Evolutionary conservation across 2,113 vertebrate genomes (phyloP).

Genomic region (Petromus typicus): DNA sequence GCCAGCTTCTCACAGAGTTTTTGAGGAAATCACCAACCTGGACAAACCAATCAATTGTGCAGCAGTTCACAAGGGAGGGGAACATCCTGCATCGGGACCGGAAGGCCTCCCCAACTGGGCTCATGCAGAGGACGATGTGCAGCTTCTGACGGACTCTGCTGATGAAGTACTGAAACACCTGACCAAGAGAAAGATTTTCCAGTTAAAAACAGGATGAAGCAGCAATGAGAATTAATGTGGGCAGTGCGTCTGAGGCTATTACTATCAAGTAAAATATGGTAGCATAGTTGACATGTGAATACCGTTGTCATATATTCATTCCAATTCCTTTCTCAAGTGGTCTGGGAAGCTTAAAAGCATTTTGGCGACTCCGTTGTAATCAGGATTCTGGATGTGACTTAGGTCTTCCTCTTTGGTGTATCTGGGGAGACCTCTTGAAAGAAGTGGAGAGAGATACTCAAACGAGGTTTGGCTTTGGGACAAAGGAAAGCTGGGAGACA

Average conservation of each 20-base stretch:
- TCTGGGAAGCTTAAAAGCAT: slow-evolving; percentile 10
- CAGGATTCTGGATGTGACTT: not conserved
- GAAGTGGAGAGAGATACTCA: not conserved
- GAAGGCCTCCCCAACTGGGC: slow-evolving; percentile 91
- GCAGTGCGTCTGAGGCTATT: not conserved
- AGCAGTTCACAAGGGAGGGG: slow-evolving; percentile 92
- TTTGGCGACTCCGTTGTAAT: not conserved
- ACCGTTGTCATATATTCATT: not conserved
- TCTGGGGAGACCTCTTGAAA: not conserved
- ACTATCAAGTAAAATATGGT: not conserved
- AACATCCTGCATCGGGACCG: slow-evolving; percentile 93
- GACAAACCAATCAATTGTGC: slow-evolving; percentile 93
- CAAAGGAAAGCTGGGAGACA: not conserved
- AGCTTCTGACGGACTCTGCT: slow-evolving; percentile 90
- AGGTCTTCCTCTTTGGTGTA: not conserved
- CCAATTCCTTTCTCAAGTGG: not conserved
- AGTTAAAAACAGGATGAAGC: slow-evolving; percentile 36
- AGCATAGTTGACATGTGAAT: not conserved
- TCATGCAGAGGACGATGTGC: slow-evolving; percentile 93
- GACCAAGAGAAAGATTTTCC: slow-evolving; percentile 12
- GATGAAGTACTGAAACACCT: slow-evolving; percentile 93
- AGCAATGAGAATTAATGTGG: not conserved
- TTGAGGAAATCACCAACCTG: slow-evolving; percentile 84
- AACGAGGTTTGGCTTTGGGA: not conserved
- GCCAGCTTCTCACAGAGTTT: not conserved